Evolutionary conservation across 1,140 invertebrate genomes (phyloP), one percentile per base, ranked within the genome.

Genomic region (Drosophila sturtevanti): DNA sequence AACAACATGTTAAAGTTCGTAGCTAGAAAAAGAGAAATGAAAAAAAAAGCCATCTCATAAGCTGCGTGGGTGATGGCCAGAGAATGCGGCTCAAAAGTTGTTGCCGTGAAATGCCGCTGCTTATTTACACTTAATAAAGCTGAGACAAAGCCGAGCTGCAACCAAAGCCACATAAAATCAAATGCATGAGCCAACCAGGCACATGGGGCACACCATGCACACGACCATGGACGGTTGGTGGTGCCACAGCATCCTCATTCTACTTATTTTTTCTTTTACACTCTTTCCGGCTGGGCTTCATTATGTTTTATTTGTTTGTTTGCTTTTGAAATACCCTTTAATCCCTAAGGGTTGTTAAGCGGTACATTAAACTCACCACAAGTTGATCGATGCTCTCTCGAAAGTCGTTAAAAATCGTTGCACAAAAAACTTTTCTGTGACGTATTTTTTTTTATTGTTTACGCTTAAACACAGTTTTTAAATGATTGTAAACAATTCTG

Each of bases 51-150:
- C 27, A n/a, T 2, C 11, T 12, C 55, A 27, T 14, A 14, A 38
- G 58, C 18, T 21, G n/a, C 21, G 37, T 41, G n/a, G 37, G 37
- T 11, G 58, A n/a, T 11, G 21, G 22, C 59, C 11, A 61, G 18
- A 12, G 24, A 35, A 58, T 37, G 64, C 38, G 21, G 60, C 55
- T 35, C 41, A 21, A 48, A 48, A 21, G 31, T 31, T 63, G 54
- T 27, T 77, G 80, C 81, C 79, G 81, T 81, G 81, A 86, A 86
- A 86, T 87, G 75, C 78, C 73, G 75, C 68, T 68, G 82, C 75
- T 87, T 87, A 87, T 87, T 87, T 87, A 81, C 81, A 87, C 81
- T 87, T 86, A 86, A 86, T 86, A 87, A 87, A 79, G 75, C 75
- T 66, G 68, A 66, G 73, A 70, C 62, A 68, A 72, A 72, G 73